phyloP scores from a whole-genome alignment of 2,888 invertebrate species.

The Sphinx pinastri region DNA sequence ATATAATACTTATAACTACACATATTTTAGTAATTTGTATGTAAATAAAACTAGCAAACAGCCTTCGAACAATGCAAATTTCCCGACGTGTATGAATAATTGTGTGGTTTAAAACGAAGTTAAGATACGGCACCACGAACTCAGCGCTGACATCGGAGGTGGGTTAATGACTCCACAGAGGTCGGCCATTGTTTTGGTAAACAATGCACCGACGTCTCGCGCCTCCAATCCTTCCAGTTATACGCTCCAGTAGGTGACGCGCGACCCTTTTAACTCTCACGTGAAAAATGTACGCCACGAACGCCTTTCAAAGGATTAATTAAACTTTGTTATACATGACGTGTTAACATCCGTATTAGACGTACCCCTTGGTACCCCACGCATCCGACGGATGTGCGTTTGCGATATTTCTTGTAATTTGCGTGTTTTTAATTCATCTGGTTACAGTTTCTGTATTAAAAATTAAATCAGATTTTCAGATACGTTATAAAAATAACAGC shows the following conservation, averaged over 20 bases:
- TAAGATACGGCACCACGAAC: constrained; percentile 56
- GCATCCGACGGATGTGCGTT: constrained; percentile 27
- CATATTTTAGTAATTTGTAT: too few relatives aligned
- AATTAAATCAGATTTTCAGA: background rate
- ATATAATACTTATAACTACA: too few relatives aligned
- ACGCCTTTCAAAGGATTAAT: constrained; percentile 50
- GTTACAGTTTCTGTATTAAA: background rate
- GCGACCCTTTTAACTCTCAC: constrained; percentile 65
- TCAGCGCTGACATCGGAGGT: constrained; percentile 65
- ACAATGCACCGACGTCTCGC: constrained; percentile 72
- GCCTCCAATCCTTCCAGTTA: constrained; percentile 74
- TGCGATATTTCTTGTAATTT: background rate
- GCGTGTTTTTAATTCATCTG: background rate
- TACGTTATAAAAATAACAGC: background rate
- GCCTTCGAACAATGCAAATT: constrained; percentile 14
- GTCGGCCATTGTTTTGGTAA: constrained; percentile 81
- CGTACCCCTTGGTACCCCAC: constrained; percentile 33
- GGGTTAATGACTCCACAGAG: constrained; percentile 81
- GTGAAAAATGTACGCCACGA: constrained; percentile 58
- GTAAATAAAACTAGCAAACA: constrained; percentile 1
- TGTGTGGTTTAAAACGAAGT: constrained; percentile 48
- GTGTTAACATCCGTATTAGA: constrained; percentile 40
- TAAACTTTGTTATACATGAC: constrained; percentile 38
- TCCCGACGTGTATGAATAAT: constrained; percentile 39
- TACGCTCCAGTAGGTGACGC: constrained; percentile 72